These are phyloP conservation scores for Vidua macroura DNA, from an alignment of 2,113 vertebrate species.

Conservation along the genomic window DNA sequence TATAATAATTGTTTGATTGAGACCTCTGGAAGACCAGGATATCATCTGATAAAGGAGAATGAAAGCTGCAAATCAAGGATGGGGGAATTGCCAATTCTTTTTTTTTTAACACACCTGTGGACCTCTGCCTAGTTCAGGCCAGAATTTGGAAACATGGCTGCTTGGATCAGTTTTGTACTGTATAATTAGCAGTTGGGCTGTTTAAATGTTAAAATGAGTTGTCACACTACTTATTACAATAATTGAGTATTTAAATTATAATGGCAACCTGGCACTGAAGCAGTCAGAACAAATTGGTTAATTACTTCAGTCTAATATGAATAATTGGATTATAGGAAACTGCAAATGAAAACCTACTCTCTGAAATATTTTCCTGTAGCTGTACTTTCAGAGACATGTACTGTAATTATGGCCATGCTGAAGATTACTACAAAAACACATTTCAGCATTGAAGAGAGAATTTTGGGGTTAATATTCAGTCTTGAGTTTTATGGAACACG, in stretches of 20 bases:
- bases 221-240: slow-evolving; percentile 18
- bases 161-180: not conserved
- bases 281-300: slow-evolving; percentile 14
- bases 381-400: slow-evolving; percentile 27
- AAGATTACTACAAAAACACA: slow-evolving; percentile 28
- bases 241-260: slow-evolving; percentile 19
- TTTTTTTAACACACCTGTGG: not conserved
- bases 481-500: slow-evolving; percentile 64
- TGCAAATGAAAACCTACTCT: slow-evolving; percentile 37
- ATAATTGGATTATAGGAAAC: slow-evolving; percentile 53
- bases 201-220: not conserved
- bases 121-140: not conserved
- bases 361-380: slow-evolving; percentile 19
- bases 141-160: not conserved
- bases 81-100: not conserved
- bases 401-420: slow-evolving; percentile 24
- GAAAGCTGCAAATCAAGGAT: not conserved
- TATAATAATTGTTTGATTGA: not conserved
- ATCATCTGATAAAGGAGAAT: not conserved
- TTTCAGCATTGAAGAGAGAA: slow-evolving; percentile 37
- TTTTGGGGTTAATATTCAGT: slow-evolving; percentile 66
- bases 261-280: not conserved
- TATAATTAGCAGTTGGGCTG: not conserved
- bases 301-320: slow-evolving; percentile 26
- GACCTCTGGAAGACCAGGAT: not conserved